phyloP scores from a whole-genome alignment of 2,797 vertebrate genomes.

The Parotocinclus haroldoi region DNA sequence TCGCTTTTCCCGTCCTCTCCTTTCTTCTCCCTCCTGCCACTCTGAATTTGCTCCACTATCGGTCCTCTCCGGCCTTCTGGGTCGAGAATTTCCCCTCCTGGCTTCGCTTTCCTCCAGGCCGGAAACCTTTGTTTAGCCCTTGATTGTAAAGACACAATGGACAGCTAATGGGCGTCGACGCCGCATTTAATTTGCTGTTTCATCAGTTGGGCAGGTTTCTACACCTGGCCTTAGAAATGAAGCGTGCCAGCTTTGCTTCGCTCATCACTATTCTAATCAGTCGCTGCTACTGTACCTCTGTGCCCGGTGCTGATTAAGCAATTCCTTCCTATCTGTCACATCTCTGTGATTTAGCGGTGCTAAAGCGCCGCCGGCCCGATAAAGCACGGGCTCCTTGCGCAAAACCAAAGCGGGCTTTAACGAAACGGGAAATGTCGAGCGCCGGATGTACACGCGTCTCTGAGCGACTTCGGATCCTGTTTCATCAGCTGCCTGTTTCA shows the following conservation, averaged over 20 bases:
- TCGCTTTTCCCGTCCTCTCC: not conserved
- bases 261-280: conserved; percentile 43
- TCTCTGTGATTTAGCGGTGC: conserved; percentile 27
- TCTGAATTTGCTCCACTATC: conserved; percentile 3
- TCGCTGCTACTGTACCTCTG: conserved; percentile 36
- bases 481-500: too few species aligned
- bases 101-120: not conserved
- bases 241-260: conserved; percentile 6
- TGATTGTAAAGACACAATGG: conserved; percentile 27
- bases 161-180: conserved; percentile 21
- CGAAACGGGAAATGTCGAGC: too few species aligned
- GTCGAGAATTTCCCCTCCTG: not conserved
- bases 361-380: conserved; percentile 20
- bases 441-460: too few species aligned
- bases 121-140: conserved; percentile 30
- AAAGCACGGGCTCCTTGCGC: not conserved
- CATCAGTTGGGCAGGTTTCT: conserved; percentile 37
- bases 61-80: not conserved
- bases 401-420: too few species aligned
- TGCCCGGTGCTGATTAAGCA: conserved; percentile 28
- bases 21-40: not conserved
- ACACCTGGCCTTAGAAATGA: conserved; percentile 32
- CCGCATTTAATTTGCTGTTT: conserved; percentile 47
- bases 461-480: too few species aligned
- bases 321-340: conserved; percentile 32